Base-by-base conservation (phyloP, 2,888 invertebrate genomes). In the Arrhopalites spinosus region DNA sequence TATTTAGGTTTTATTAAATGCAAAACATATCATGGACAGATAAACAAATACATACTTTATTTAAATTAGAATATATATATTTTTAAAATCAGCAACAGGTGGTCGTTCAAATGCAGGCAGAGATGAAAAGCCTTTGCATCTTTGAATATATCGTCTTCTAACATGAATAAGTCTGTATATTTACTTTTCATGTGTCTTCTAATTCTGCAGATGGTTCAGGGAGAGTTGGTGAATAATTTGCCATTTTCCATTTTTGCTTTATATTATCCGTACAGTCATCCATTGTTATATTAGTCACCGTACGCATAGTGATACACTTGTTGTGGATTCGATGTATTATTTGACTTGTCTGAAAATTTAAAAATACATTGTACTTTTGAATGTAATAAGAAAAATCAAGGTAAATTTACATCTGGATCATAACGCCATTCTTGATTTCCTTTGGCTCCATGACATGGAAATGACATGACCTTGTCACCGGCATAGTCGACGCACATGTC, bases 401-500 rank as follows among this genome's bases (percentile, higher is more conserved):
- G 30, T 64, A n/a, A 23, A 25, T 20, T 59, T 86, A 91, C 91
- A 85, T 87, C 87, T 71, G 87, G 86, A 85, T 92, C 90, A 86
- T 92, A 94, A 80, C 90, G 88, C 93, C 94, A 94, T 84, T 92
- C 90, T 87, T 96, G 96, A 87, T 96, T 96, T 84, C 96, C 96
- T 87, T 94, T 94, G 82, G 94, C 93, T 30, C 96, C 95, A 85
- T 96, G 96, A 85, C 96, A 96, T 30, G 94, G 93, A 86, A 94
- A 96, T 72, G 95, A 88, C 81, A 95, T 92, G 78, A 96, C 95
- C 83, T 95, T 95, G 23, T 79, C 68, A 68, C 97, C 97, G 77
- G 96, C 95, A 87, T 93, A 98, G 87, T 98, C 97, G 84, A 98
- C 88, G 11, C 61, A 71, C 17, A 43, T 43, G n/a, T 50, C 96